Evolutionary conservation across 2,888 invertebrate genomes (phyloP).

Genomic region (Sinotaia quadrata): DNA sequence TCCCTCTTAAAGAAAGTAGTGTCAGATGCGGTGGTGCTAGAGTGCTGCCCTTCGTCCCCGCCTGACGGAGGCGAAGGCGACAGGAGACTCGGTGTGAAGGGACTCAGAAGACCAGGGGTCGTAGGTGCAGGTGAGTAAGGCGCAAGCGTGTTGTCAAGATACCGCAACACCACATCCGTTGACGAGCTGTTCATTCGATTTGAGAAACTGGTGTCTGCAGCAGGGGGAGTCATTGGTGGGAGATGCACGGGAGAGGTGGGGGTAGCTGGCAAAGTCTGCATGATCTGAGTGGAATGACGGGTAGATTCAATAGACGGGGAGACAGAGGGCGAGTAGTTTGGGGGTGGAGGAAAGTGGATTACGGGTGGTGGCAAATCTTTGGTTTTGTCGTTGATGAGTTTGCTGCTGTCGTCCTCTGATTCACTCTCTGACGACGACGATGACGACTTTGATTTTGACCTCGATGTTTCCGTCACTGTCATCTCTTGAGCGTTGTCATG

Average conservation of each 20-base stretch:
- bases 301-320: slow-evolving; percentile 4
- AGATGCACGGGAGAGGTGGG: not conserved
- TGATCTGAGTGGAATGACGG: not conserved
- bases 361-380: not conserved
- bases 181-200: slow-evolving; percentile 23
- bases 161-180: slow-evolving; percentile 29
- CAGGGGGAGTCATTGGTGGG: not conserved
- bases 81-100: not conserved
- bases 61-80: not conserved
- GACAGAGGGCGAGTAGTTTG: slow-evolving; percentile 8
- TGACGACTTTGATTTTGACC: not conserved
- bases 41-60: not conserved
- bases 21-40: not conserved
- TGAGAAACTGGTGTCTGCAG: too few relatives aligned
- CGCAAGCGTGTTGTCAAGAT: slow-evolving; percentile 28
- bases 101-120: slow-evolving; percentile 1
- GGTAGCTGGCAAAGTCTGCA: slow-evolving; percentile 2
- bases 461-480: not conserved
- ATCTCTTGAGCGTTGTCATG: not conserved
- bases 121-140: slow-evolving; percentile 4
- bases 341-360: slow-evolving; percentile 16
- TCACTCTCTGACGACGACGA: not conserved
- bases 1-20: not conserved
- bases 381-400: not conserved
- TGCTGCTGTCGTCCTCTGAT: not conserved